Percentiles rank a stretch among this genome's conserved stretches.
Conservation (phyloP, 2,113 vertebrate genomes). For the Lontra canadensis region DNA sequence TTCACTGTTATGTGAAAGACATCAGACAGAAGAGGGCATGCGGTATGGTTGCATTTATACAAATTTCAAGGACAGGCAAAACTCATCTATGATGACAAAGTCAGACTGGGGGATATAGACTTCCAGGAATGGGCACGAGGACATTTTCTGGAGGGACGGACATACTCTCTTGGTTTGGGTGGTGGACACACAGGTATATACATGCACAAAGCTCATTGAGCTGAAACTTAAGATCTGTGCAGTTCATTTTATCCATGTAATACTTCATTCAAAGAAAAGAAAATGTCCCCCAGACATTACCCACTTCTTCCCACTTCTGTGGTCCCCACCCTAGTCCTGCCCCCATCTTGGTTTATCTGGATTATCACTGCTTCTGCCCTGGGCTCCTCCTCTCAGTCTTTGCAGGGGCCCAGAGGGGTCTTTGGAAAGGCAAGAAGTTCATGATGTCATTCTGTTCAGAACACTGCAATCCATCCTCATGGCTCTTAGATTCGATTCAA, state of each 20-base stretch:
- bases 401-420: no score
- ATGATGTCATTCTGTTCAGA: neutral
- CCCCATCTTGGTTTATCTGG: neutral
- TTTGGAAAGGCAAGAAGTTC: neutral
- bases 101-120: neutral
- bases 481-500: neutral
- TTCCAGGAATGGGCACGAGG: neutral
- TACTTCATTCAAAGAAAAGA: neutral
- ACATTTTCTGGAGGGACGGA: neutral
- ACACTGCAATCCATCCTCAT: neutral
- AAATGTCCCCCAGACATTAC: neutral
- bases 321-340: neutral
- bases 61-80: neutral
- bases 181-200: neutral
- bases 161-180: neutral
- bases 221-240: neutral
- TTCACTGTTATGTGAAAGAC: neutral
- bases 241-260: neutral
- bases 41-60: neutral
- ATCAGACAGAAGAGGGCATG: neutral
- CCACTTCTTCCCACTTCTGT: neutral
- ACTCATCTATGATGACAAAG: neutral
- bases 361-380: neutral
- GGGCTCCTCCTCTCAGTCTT: neutral
- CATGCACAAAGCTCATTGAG: neutral